phyloP scores from a whole-genome alignment of 2,113 vertebrate species.

The Chionis minor region DNA sequence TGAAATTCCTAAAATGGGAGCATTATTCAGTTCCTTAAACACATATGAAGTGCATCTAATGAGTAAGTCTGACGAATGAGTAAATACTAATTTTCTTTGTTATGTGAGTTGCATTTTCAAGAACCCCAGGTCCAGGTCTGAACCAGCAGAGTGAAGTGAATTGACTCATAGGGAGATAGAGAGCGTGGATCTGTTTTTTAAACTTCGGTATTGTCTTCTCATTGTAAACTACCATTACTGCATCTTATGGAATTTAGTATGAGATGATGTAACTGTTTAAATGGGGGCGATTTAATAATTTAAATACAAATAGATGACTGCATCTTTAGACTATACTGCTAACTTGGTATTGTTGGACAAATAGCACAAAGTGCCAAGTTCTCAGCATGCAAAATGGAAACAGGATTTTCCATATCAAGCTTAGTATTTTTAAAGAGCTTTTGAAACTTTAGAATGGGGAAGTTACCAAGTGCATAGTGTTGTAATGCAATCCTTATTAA shows the following conservation, averaged over 20 bases:
- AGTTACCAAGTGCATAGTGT: background rate
- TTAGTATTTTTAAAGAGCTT: background rate
- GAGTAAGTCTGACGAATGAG: background rate
- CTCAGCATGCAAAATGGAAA: background rate
- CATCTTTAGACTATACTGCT: background rate
- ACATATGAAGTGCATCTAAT: background rate
- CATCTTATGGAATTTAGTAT: background rate
- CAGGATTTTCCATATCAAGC: background rate
- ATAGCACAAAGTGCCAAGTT: background rate
- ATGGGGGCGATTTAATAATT: background rate
- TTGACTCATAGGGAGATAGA: background rate
- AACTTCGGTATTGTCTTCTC: background rate
- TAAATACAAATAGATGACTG: background rate
- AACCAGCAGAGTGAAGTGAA: background rate
- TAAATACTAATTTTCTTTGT: background rate
- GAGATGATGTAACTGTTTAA: background rate
- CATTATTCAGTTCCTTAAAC: background rate
- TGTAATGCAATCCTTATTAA: background rate
- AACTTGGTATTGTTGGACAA: background rate
- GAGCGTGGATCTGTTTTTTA: background rate
- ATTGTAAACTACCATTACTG: background rate
- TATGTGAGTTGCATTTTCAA: background rate
- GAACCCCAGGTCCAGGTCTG: background rate
- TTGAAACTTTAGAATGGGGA: background rate
- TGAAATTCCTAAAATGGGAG: background rate